These are phyloP conservation scores for Geococcyx californianus DNA, from an alignment of 2,113 vertebrate genomes.

Conservation along the genomic window DNA sequence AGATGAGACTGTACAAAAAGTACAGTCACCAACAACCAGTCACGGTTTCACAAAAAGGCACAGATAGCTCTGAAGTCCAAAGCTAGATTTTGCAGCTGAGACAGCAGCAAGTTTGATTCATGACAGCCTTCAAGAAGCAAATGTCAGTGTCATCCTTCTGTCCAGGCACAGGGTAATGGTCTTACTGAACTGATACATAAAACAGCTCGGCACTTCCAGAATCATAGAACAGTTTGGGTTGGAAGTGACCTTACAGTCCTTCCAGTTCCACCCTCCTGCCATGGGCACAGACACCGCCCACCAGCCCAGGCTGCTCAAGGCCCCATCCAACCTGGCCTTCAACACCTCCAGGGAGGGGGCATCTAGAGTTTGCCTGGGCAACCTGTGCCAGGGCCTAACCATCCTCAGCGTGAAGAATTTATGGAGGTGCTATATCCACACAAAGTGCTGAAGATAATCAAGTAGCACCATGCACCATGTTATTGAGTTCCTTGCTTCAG, in stretches of 20 bases:
- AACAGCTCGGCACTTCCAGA: background rate
- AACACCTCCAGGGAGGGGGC: too few relatives aligned
- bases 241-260: too few relatives aligned
- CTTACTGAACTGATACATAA: background rate
- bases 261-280: too few relatives aligned
- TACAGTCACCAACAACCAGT: background rate
- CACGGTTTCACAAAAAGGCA: background rate
- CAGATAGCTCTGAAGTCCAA: background rate
- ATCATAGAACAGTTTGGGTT: too few relatives aligned
- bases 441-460: background rate
- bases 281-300: too few relatives aligned
- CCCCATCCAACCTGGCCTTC: too few relatives aligned
- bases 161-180: background rate
- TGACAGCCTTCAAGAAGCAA: background rate
- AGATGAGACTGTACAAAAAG: conserved; percentile 36
- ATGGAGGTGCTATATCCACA: rapidly evolving
- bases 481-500: background rate
- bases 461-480: background rate
- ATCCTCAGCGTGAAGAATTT: too few relatives aligned
- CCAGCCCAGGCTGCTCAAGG: too few relatives aligned
- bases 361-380: too few relatives aligned
- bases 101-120: background rate
- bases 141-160: background rate
- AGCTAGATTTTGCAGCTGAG: background rate
- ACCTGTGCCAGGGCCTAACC: too few relatives aligned